Evolutionary conservation across 1,140 invertebrate genomes (phyloP), one percentile per base, ranked within the genome.

Genomic region (Coelopa frigida): DNA sequence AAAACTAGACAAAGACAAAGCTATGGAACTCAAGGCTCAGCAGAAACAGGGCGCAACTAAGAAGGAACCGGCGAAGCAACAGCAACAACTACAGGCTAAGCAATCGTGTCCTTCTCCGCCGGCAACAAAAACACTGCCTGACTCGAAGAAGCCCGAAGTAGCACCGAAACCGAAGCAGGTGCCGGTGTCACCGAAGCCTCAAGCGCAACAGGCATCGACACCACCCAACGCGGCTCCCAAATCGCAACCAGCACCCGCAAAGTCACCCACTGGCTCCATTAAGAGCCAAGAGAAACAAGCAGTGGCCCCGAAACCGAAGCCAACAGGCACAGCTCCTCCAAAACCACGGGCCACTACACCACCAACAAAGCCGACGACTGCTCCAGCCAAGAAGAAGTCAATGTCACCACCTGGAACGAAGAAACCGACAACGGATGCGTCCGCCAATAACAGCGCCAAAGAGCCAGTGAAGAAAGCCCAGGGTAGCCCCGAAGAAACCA

Each of bases 81-180:
- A 6, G 21, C 10, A 12, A 27, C 8, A 8, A 5, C 41, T 11
- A 26, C 6, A 15, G 32, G 17, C 6, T 7, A 46, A 53, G 20
- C 50, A 51, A 14, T 49, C 49, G 23, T 46, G n/a, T n/a, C n/a
- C n/a, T n/a, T n/a, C n/a, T n/a, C n/a, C n/a, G n/a, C n/a, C n/a
- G n/a, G n/a, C n/a, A n/a, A n/a, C n/a, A 46, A 4, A 41, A 54
- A n/a, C 8, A 31, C 12, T 12, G 36, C 36, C 18, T 33, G 14
- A 45, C 5, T 14, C 26, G 24, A 20, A 4, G 32, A 49, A 38
- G 10, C 23, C 20, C 21, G 5, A 17, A 37, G 35, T 15, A 12
- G 21, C 18, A 35, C n/a, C 2, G 31, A 24, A 33, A 36, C 17
- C 12, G 33, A 40, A 23, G 12, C 39, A 41, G 15, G 11, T 5